A percentile compares a stretch with the other conserved stretches of the same genome.
These are phyloP conservation scores for Labeo rohita DNA, from an alignment of 2,113 vertebrate genomes.

Conservation along the genomic window DNA sequence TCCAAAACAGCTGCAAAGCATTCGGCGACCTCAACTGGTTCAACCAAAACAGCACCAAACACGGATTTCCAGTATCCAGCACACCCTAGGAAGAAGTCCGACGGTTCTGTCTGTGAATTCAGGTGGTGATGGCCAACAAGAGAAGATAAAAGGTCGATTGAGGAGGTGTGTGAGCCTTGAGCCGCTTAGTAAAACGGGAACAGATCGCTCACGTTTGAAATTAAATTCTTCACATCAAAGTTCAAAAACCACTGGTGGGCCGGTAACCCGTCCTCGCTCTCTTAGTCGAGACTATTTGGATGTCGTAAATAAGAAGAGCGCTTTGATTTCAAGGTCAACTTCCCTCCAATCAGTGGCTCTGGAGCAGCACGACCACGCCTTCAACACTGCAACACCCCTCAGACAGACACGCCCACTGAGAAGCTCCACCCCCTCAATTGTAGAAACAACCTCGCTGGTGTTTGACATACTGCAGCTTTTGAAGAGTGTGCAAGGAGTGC, in stretches of 20 bases:
- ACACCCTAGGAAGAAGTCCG: constrained; percentile 42
- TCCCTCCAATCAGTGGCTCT: constrained; percentile 69
- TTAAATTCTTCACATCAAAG: not conserved
- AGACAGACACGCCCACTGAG: constrained; percentile 52
- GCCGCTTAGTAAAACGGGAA: constrained; percentile 58
- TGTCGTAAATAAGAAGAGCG: constrained; percentile 64
- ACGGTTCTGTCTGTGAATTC: not conserved
- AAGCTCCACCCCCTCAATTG: constrained; percentile 40
- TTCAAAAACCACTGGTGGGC: constrained; percentile 50
- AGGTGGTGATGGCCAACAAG: not conserved
- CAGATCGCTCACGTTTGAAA: not conserved
- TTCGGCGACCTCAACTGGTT: not conserved
- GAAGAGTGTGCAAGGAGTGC: constrained; percentile 63
- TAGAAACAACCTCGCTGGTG: constrained; percentile 64
- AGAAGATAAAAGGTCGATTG: constrained; percentile 53
- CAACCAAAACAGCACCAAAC: not conserved
- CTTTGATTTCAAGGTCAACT: constrained; percentile 55
- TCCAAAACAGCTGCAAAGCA: not conserved
- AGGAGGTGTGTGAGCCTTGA: constrained; percentile 73
- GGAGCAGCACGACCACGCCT: constrained; percentile 47
- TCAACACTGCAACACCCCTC: constrained; percentile 44
- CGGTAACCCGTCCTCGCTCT: constrained; percentile 51
- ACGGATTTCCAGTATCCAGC: not conserved
- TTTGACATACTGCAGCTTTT: constrained; percentile 72
- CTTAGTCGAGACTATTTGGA: constrained; percentile 70